Evolutionary conservation across 1,140 invertebrate species (phyloP).

Genomic region (Drosophila lacteicornis): DNA sequence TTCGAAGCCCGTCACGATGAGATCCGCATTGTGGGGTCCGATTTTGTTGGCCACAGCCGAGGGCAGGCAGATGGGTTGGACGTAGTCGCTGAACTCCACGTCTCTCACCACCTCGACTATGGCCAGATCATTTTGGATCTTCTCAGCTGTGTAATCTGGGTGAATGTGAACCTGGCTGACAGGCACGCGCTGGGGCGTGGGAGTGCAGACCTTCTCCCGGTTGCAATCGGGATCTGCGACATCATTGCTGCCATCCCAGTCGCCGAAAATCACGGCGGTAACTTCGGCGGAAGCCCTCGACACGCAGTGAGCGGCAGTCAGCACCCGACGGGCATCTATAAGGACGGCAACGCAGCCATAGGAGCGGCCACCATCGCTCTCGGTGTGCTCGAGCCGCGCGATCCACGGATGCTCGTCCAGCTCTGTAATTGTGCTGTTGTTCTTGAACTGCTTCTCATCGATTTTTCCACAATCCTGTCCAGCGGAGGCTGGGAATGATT

Average conservation of each 20-base stretch:
- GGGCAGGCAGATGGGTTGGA: slow-evolving; percentile 40
- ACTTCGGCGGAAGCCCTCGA: neutral
- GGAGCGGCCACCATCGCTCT: neutral
- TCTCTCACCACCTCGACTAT: slow-evolving; percentile 3
- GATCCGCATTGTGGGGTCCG: neutral
- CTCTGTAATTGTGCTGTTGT: neutral
- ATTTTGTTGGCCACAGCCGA: neutral
- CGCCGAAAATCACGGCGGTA: slow-evolving; percentile 17
- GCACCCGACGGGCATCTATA: slow-evolving; percentile 20
- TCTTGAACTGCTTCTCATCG: slow-evolving; percentile 23
- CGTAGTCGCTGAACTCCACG: slow-evolving; percentile 10
- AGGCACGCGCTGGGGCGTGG: neutral
- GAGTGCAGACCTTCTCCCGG: slow-evolving; percentile 1
- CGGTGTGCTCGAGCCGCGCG: neutral
- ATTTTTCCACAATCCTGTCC: slow-evolving; percentile 24
- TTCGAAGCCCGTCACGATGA: slow-evolving; percentile 4
- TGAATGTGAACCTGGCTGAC: neutral
- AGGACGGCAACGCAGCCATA: slow-evolving; percentile 12
- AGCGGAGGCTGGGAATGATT: neutral
- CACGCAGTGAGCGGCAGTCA: slow-evolving; percentile 22
- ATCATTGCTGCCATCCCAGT: slow-evolving; percentile 15
- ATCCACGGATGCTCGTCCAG: slow-evolving; percentile 29
- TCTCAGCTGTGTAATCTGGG: slow-evolving; percentile 1
- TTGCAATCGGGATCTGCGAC: slow-evolving; percentile 10
- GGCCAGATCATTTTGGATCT: slow-evolving; percentile 14